Evolutionary conservation across 1,140 invertebrate species (phyloP).

Genomic region (Papilio polyxenes): DNA sequence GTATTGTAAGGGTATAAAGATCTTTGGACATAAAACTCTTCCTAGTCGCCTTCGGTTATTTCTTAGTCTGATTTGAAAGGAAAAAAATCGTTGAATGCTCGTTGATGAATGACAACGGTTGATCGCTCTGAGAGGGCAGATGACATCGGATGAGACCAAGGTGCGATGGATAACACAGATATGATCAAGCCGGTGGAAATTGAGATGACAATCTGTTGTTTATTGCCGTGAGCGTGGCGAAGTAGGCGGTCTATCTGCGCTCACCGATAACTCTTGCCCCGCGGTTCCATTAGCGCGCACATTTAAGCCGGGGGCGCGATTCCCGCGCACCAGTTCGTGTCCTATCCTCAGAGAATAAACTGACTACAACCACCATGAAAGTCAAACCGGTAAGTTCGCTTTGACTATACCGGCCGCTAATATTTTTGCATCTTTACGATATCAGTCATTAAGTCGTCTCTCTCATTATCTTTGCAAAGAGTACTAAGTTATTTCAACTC

Average conservation of each 20-base stretch:
- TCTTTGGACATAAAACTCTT: too few species aligned
- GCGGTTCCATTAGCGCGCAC: conserved; percentile 7
- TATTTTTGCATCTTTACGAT: too few species aligned
- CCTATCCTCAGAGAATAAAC: neutral
- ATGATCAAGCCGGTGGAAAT: neutral
- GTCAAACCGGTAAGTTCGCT: conserved; percentile 42
- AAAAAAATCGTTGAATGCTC: too few species aligned
- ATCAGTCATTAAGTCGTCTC: too few species aligned
- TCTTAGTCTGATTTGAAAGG: too few species aligned
- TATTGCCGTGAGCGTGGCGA: neutral
- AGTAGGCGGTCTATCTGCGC: neutral
- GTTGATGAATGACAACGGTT: too few species aligned
- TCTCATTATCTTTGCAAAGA: too few species aligned
- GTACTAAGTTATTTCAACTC: too few species aligned
- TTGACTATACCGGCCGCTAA: neutral
- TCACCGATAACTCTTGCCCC: neutral
- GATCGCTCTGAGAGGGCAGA: too few species aligned
- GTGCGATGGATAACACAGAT: neutral
- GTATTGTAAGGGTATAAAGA: too few species aligned
- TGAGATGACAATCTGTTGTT: neutral
- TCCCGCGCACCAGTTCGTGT: neutral
- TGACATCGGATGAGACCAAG: neutral
- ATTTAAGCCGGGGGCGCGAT: neutral
- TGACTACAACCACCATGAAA: conserved; percentile 40
- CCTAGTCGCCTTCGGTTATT: too few species aligned